Evolutionary conservation across 2,113 vertebrate genomes (phyloP).

Genomic region (Anser brachyrhynchus): DNA sequence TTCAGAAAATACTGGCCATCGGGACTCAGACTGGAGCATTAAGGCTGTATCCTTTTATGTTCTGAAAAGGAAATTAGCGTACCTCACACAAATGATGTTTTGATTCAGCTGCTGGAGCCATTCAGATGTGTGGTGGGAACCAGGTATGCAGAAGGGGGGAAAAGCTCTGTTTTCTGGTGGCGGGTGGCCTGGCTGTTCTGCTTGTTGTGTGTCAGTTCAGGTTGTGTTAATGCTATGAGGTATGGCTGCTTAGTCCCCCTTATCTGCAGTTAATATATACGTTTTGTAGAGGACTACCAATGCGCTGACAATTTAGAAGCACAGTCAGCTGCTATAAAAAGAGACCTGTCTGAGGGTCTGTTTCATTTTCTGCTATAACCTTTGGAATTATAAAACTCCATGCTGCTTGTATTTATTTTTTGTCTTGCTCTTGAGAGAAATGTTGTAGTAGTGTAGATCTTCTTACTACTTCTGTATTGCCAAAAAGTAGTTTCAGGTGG

Average conservation of each 20-base stretch:
- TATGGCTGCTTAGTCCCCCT: not conserved
- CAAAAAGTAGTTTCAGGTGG: not conserved
- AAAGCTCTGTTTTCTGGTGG: not conserved
- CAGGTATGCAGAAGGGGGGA: not conserved
- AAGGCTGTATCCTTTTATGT: constrained; percentile 96
- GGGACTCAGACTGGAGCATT: constrained; percentile 95
- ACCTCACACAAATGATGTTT: not conserved
- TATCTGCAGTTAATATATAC: not conserved
- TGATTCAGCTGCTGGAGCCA: not conserved
- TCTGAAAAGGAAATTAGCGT: not conserved
- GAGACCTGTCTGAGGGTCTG: not conserved
- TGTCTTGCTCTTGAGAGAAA: not conserved
- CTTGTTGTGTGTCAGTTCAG: not conserved
- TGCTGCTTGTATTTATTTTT: not conserved
- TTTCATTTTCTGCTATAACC: not conserved
- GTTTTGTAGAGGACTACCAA: not conserved
- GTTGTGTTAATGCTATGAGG: not conserved
- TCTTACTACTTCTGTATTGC: not conserved
- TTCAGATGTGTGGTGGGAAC: not conserved
- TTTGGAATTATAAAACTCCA: not conserved
- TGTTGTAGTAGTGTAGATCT: not conserved
- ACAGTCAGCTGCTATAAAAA: not conserved
- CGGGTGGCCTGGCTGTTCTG: not conserved
- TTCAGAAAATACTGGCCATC: constrained; percentile 98
- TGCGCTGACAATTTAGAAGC: not conserved